Evolutionary conservation across 37 sponge, comb jelly and placozoan genomes (phyloP), one percentile per base, ranked within the genome.

Genomic region (Aplysina aerophoba): DNA sequence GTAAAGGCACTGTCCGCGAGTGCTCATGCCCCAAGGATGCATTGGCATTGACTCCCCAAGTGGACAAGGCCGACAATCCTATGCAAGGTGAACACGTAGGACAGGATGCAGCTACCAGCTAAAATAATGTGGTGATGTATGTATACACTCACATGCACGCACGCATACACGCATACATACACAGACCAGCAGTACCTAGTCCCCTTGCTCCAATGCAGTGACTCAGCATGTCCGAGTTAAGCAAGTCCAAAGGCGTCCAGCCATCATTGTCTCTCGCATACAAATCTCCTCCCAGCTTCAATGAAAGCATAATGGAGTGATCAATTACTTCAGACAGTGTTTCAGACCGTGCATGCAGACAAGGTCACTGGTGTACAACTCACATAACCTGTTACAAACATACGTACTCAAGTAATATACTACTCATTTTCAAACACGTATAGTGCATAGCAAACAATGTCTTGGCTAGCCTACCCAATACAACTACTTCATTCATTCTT

Each of bases 41-140:
- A 78, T 96, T 96, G 34, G 77, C 56, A 71, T 96, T 96, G 15
- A 73, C 79, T 19, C 96, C 96, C 96, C 96, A 96, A 1, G 87
- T 89, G 60, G 86, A 88, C 15, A 88, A 21, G 21, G 54, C 38
- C 41, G n/a, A 36, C n/a, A 53, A 24, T 38, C 54, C 54, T 75
- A 36, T 15, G 35, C 50, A 44, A 11, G 8, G 8, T 8, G 6
- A 44, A 44, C 50, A 44, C 6, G 50, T 8, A 44, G n/a, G 17
- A 71, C 28, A 34, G n/a, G n/a, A 71, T 62, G 11, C 63, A 62
- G 25, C 11, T 27, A 25, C 2, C 22, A 35, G 4, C 41, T 2
- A 3, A 77, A 35, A 15, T 1, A 77, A 8, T 14, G 20, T 35
- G 34, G 44, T n/a, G 12, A 39, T 44, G 39, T 24, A 53, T 72